Evolutionary conservation across 2,888 invertebrate species (phyloP), one percentile per base, ranked within the genome.

Genomic region (Acrobasis consociella): DNA sequence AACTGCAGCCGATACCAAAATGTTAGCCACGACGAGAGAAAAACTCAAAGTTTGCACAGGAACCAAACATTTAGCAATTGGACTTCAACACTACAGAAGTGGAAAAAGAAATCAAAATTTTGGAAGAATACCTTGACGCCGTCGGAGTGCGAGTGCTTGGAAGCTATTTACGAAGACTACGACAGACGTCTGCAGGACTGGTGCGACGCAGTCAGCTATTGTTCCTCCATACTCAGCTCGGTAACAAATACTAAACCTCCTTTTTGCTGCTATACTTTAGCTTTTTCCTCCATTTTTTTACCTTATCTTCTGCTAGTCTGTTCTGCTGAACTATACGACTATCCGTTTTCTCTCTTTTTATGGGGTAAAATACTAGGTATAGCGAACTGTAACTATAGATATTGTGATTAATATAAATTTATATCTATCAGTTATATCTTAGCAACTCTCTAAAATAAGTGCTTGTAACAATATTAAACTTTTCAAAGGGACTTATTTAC

Each of bases 121-220:
- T 86, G 83, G 81, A 91, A 86, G 67, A 71, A 78, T 49, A 83
- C 75, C 64, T 70, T 83, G 65, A 76, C 83, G 8, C 71, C 80
- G n/a, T 79, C 87, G 0, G 85, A 89, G 68, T 85, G 86, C 69
- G 85, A 89, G 74, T 91, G 91, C 64, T 80, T 93, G 65, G 86
- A 93, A 75, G 76, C 86, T 7, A 82, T 93, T 62, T 93, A 93
- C 68, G 78, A 87, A 66, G 88, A 91, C 65, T 93, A 93, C 65
- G 93, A 93, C 65, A 84, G 78, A 72, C 84, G 91, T 22, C 76
- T 93, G 64, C 88, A 91, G 68, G 85, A 87, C 66, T 93, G 93
- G 93, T 92, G 92, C 70, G 93, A 93, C 63, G 87, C 89, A 49
- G 79, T 93, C 58, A 91, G 91, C 73, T 82, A 86, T 65, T 90